Conservation (phyloP, 2,113 vertebrate genomes). For the Rhabdomys dilectus region DNA sequence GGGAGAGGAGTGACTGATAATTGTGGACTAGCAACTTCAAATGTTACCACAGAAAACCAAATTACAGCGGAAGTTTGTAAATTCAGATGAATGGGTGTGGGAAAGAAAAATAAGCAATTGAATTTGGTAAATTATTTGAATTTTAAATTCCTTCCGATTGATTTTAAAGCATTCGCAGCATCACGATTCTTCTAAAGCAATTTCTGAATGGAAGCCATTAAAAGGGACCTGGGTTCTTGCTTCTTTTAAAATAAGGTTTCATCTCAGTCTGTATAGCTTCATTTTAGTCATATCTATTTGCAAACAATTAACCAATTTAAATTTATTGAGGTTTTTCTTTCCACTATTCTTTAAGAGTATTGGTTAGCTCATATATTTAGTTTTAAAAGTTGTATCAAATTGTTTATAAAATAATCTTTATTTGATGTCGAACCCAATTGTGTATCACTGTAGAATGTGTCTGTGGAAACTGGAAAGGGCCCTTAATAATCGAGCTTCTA, state of each 20-base stretch:
- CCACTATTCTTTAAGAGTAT: slow-evolving; percentile 22
- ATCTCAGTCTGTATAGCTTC: slow-evolving; percentile 16
- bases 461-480: background rate
- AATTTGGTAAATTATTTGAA: slow-evolving; percentile 51
- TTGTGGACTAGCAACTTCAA: slow-evolving; percentile 43
- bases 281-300: background rate
- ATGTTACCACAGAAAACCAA: slow-evolving; percentile 61
- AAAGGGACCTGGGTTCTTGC: background rate
- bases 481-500: background rate
- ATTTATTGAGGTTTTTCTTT: slow-evolving; percentile 12
- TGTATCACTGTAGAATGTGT: slow-evolving; percentile 23
- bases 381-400: slow-evolving; percentile 21
- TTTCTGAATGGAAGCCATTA: background rate
- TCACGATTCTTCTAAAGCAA: slow-evolving; percentile 1
- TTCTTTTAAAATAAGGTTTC: background rate
- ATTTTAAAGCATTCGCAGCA: background rate
- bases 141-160: slow-evolving; percentile 43
- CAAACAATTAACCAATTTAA: background rate
- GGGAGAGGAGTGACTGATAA: slow-evolving; percentile 9
- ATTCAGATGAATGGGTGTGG: background rate
- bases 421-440: background rate
- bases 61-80: slow-evolving; percentile 42
- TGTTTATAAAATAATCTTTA: background rate
- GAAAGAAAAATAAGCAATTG: background rate
- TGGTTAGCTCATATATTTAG: slow-evolving; percentile 27